Evolutionary conservation across 2,113 vertebrate species (phyloP).

Genomic region (Addax nasomaculatus): DNA sequence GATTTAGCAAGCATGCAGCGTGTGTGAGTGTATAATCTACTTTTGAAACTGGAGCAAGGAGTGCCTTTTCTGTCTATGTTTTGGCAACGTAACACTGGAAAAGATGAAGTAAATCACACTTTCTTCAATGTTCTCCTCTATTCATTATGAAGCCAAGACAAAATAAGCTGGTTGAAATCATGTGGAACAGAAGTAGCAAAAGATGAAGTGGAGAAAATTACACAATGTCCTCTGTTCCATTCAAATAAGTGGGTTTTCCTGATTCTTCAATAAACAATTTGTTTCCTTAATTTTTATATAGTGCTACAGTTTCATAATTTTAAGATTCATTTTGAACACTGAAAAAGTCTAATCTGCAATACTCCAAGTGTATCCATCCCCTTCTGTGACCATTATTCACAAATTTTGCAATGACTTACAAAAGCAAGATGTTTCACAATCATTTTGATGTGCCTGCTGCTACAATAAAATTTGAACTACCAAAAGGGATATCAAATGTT

Average conservation of each 20-base stretch:
- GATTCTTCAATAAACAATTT: background rate
- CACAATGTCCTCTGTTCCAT: background rate
- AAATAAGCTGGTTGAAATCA: background rate
- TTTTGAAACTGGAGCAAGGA: background rate
- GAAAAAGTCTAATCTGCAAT: constrained; percentile 17
- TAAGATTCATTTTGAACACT: constrained; percentile 10
- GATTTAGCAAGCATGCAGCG: background rate
- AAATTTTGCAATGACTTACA: constrained; percentile 28
- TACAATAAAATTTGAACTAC: background rate
- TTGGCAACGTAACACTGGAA: background rate
- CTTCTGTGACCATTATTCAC: constrained; percentile 23
- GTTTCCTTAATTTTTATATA: background rate
- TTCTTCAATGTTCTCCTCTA: background rate
- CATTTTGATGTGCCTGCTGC: background rate
- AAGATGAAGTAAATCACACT: background rate
- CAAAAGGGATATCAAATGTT: background rate
- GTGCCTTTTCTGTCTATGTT: background rate
- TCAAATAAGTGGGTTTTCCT: background rate
- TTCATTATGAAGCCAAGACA: background rate
- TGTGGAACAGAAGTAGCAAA: background rate
- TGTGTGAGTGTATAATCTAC: background rate
- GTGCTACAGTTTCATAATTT: background rate
- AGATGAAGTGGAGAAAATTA: background rate
- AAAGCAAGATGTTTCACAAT: background rate
- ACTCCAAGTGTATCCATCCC: background rate